Evolutionary conservation across 2,797 vertebrate species (phyloP).

Genomic region (Poeciliopsis paucimaculata): DNA sequence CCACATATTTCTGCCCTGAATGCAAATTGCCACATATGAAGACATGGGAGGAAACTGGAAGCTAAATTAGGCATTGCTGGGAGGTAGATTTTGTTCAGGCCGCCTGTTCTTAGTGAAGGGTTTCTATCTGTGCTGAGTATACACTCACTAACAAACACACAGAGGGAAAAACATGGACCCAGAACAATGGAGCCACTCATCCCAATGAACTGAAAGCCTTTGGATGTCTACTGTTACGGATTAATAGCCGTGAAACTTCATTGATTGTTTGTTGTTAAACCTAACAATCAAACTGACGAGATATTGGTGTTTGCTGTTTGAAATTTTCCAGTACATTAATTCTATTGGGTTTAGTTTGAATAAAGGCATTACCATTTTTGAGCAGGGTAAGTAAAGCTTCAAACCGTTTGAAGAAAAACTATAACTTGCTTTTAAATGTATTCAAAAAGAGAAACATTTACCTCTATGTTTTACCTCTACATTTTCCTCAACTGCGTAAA

Average conservation of each 20-base stretch:
- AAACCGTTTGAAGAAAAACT: conserved; percentile 22
- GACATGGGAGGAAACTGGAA: conserved; percentile 20
- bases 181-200: conserved; percentile 21
- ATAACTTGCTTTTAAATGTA: not conserved
- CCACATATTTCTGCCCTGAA: conserved; percentile 33
- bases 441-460: not conserved
- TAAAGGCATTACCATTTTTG: conserved; percentile 58
- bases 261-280: conserved; percentile 50
- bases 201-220: conserved; percentile 15
- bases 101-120: conserved; percentile 35
- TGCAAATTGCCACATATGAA: conserved; percentile 51
- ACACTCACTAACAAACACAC: conserved; percentile 30
- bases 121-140: conserved; percentile 30
- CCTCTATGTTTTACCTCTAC: too few relatives aligned
- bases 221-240: conserved; percentile 39
- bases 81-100: conserved; percentile 22
- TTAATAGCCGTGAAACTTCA: conserved; percentile 39
- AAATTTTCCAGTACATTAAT: conserved; percentile 57
- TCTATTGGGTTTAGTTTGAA: conserved; percentile 58
- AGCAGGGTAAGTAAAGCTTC: conserved; percentile 33
- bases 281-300: conserved; percentile 41
- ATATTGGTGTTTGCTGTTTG: conserved; percentile 54
- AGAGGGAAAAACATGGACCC: conserved; percentile 35
- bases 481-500: not conserved
- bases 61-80: conserved; percentile 36